Base-by-base conservation (phyloP, 2,113 vertebrate species). In the Pungitius pungitius region DNA sequence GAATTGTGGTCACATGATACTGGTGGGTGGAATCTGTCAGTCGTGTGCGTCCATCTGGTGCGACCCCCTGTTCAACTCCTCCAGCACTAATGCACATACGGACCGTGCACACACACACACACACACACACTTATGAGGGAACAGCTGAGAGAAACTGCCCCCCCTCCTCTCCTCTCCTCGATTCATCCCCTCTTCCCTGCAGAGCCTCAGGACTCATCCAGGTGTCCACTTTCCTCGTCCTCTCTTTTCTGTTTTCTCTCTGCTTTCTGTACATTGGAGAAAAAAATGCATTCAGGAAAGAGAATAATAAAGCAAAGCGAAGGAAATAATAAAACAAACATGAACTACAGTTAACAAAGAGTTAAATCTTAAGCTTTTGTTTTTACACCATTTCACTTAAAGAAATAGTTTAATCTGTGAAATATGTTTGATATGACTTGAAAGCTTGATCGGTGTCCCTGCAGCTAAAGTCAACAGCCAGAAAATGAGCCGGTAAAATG, bases 11-110 rank as follows among this genome's bases (percentile, higher is more conserved):
- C 71, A 78, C 88, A 77, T 69, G 85, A 85, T 75, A 87, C 85
- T 77, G 72, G 80, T 90, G 85, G 86, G 82, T 76, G 81, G 81
- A 89, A 87, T 83, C 76, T 84, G 85, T 80, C 79, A 81, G 84
- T 77, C 85, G 77, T 83, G 80, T 67, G 69, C 70, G 80, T 90
- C 91, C 91, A 92, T 92, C 91, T 92, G 91, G 77, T 66, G 47
- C 69, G 81, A 87, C 88, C 90, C 90, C 88, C 88, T 86, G 88
- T 89, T 87, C 77, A 85, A 82, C 84, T 91, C 91, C 91, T 92
- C 88, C 77, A 91, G 91, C 91, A 89, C 81, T 84, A 75, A 83
- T 79, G 86, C 85, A 72, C 91, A 92, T 91, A 92, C 86, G 87
- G 89, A 69, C 81, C n/a, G 13, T 20, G 77, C 85, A 82, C 80